Percentiles rank a stretch among this genome's conserved stretches.
These are phyloP conservation scores for Corythornis vintsioides DNA, from an alignment of 2,113 vertebrate species.

Conservation along the genomic window DNA sequence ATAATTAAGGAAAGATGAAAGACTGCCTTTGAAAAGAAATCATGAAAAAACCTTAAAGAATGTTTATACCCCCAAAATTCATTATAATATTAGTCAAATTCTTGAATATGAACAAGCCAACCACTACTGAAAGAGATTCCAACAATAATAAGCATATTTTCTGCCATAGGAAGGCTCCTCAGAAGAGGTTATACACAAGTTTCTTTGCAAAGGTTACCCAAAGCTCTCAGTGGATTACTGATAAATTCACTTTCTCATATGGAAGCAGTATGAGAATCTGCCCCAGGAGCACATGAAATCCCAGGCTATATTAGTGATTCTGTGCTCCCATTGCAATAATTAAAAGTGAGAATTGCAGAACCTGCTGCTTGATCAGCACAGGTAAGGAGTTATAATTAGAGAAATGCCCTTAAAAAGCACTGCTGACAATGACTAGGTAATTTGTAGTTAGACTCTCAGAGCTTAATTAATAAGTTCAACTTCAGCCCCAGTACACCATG, in stretches of 20 bases:
- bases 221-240: not conserved
- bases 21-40: not conserved
- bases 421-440: conserved; percentile 41
- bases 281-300: conserved; percentile 20
- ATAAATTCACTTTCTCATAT: not conserved
- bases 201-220: not conserved
- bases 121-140: not conserved
- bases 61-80: not conserved
- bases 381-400: conserved; percentile 40
- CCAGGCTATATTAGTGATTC: conserved; percentile 45
- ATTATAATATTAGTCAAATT: not conserved
- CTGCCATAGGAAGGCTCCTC: not conserved
- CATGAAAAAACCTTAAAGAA: not conserved
- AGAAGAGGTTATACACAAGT: not conserved
- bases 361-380: conserved; percentile 24
- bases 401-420: conserved; percentile 23
- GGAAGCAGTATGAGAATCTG: not conserved
- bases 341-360: conserved; percentile 26
- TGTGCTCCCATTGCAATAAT: conserved; percentile 13
- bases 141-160: not conserved
- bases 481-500: not conserved
- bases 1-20: not conserved
- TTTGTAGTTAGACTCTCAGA: conserved; percentile 9
- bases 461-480: conserved; percentile 29
- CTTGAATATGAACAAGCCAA: not conserved